phyloP scores from a whole-genome alignment of 1,140 invertebrate genomes.

The Panulirus ornatus region DNA sequence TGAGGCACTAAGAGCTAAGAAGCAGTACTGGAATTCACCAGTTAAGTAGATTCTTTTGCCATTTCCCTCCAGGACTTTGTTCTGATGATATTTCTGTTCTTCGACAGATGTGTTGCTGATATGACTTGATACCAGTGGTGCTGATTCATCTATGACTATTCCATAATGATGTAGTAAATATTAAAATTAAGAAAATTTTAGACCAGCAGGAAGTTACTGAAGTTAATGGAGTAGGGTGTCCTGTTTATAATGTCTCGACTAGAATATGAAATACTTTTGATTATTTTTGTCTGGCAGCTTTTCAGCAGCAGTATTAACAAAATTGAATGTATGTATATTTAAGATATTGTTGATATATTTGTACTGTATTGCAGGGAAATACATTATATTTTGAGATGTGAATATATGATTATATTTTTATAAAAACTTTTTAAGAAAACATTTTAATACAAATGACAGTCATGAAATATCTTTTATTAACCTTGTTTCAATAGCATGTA shows the following conservation, averaged over 20 bases:
- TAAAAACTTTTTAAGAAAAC: conserved; percentile 30
- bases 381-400: conserved; percentile 34
- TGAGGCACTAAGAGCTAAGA: no score
- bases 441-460: background rate
- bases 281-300: background rate
- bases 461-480: background rate
- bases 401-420: conserved; percentile 31
- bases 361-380: conserved; percentile 27
- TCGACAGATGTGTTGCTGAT: conserved; percentile 14
- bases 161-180: background rate
- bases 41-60: no score
- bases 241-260: background rate
- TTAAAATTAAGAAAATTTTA: background rate
- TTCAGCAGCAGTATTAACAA: no score
- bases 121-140: background rate
- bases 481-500: no score
- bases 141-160: conserved; percentile 5
- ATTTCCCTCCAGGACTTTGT: no score
- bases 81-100: background rate
- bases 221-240: background rate
- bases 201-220: background rate
- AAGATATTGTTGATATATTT: conserved; percentile 34
- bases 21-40: no score
- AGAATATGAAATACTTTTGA: conserved; percentile 1
- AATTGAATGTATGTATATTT: background rate